These are phyloP conservation scores for Anomalospiza imberbis DNA, from an alignment of 2,797 vertebrate species.

Conservation along the genomic window DNA sequence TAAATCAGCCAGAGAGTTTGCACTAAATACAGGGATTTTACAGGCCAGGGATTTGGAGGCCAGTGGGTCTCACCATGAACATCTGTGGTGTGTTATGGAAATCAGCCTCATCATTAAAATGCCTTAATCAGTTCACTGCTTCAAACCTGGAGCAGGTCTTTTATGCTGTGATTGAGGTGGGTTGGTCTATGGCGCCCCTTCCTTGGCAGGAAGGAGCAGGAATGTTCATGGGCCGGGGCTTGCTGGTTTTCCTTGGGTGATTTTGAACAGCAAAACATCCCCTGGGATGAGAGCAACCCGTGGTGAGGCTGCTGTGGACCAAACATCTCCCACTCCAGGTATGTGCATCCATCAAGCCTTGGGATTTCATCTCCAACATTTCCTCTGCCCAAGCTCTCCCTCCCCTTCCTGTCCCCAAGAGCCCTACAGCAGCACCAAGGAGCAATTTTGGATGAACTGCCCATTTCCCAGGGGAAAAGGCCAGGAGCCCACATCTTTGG, in stretches of 20 bases:
- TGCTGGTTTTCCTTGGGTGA: neutral
- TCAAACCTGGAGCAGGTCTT: neutral
- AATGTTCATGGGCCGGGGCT: neutral
- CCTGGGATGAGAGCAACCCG: rapidly evolving
- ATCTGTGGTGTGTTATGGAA: neutral
- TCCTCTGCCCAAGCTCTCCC: neutral
- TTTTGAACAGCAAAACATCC: neutral
- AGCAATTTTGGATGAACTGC: neutral
- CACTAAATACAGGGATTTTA: neutral
- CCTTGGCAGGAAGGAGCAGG: neutral
- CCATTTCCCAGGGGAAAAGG: neutral
- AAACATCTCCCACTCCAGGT: neutral
- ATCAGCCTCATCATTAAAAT: neutral
- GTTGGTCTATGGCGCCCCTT: neutral
- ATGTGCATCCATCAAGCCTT: neutral
- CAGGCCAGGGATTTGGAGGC: neutral
- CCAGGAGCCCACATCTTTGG: neutral
- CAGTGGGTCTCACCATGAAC: rapidly evolving
- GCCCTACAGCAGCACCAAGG: neutral
- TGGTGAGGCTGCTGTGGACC: neutral
- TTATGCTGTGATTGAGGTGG: neutral
- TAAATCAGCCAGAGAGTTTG: neutral
- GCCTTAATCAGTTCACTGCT: neutral
- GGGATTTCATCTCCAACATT: neutral
- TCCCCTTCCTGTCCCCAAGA: neutral